Conservation (phyloP, 2,113 vertebrate genomes). For the Microcebus ravelobensis region DNA sequence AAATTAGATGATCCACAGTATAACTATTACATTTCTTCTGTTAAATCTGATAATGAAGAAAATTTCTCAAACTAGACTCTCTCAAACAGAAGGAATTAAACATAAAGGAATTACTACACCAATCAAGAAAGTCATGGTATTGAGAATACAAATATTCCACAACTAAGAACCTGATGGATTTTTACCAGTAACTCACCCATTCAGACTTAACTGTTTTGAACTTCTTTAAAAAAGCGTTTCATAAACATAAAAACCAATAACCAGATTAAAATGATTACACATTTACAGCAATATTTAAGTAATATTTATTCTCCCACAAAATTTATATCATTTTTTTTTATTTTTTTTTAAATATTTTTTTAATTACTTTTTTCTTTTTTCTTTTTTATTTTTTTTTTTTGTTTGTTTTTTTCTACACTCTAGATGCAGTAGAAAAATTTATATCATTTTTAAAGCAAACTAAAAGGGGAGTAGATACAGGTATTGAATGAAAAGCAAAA, state of each 20-base stretch:
- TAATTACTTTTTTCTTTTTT: too few relatives aligned
- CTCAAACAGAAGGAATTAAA: conserved; percentile 28
- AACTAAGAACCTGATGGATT: conserved; percentile 11
- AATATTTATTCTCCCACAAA: conserved; percentile 45
- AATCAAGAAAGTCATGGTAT: background rate
- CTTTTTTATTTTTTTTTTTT: too few relatives aligned
- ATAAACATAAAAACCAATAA: conserved; percentile 12
- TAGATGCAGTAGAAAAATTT: too few relatives aligned
- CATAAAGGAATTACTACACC: background rate
- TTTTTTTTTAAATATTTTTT: too few relatives aligned
- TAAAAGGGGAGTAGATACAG: background rate
- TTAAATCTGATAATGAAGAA: conserved; percentile 43
- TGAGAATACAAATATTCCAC: conserved; percentile 37
- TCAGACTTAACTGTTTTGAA: conserved; percentile 39
- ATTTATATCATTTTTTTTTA: background rate
- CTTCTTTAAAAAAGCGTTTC: conserved; percentile 17
- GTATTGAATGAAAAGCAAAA: conserved; percentile 20
- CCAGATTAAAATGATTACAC: background rate
- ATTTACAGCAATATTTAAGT: conserved; percentile 51
- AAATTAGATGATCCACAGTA: conserved; percentile 20
- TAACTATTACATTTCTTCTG: conserved; percentile 30
- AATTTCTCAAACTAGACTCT: conserved; percentile 42
- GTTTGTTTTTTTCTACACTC: too few relatives aligned
- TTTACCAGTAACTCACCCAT: conserved; percentile 44
- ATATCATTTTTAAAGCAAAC: conserved; percentile 37